A percentile compares a stretch with the other conserved stretches of the same genome.
These are phyloP conservation scores for Catamblyrhynchus diadema DNA, from an alignment of 2,797 vertebrate species.

Conservation along the genomic window DNA sequence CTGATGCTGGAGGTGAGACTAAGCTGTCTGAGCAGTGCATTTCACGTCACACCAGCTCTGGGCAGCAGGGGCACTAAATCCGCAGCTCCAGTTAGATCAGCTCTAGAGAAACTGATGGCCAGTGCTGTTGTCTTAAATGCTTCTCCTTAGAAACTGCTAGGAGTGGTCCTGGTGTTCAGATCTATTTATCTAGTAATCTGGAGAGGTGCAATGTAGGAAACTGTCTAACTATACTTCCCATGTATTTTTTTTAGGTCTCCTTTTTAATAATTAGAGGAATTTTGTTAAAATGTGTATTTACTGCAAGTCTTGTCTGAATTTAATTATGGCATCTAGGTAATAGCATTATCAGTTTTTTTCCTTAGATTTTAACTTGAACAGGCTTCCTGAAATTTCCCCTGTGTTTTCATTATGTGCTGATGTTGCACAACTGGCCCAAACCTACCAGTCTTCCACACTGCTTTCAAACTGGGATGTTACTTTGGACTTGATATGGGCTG, in stretches of 20 bases:
- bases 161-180: not conserved
- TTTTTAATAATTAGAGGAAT: not conserved
- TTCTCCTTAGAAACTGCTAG: not conserved
- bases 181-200: not conserved
- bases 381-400: not conserved
- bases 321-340: not conserved
- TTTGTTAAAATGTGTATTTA: not conserved
- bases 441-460: conserved; percentile 28
- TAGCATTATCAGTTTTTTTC: not conserved
- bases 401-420: not conserved
- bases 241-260: not conserved
- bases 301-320: not conserved
- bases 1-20: not conserved
- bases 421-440: not conserved
- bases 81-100: not conserved
- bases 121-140: not conserved
- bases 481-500: not conserved
- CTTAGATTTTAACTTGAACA: not conserved
- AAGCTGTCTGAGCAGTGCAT: not conserved
- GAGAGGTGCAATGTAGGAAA: not conserved
- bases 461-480: conserved; percentile 19
- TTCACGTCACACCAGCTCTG: not conserved
- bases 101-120: not conserved
- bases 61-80: not conserved
- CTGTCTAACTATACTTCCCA: not conserved